These are phyloP conservation scores for Meiosimyza decipiens DNA, from an alignment of 2,888 invertebrate genomes.

Conservation along the genomic window DNA sequence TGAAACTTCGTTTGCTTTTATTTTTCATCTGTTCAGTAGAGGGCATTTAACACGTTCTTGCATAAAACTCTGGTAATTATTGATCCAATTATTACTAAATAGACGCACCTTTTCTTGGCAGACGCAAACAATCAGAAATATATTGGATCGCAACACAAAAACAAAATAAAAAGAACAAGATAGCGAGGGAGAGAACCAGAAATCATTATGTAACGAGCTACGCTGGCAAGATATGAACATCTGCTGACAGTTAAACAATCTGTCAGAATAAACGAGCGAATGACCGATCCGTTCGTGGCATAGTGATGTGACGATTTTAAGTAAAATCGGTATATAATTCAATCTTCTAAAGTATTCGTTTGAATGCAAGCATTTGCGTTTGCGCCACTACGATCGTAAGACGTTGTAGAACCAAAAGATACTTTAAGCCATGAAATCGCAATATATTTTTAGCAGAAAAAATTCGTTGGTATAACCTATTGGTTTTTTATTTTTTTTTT, in stretches of 20 bases:
- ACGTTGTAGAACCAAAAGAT: no score
- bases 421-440: no score
- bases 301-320: not conserved
- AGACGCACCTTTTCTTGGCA: slow-evolving; percentile 42
- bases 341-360: no score
- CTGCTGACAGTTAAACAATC: slow-evolving; percentile 50
- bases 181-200: slow-evolving; percentile 33
- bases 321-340: not conserved
- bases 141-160: slow-evolving; percentile 35
- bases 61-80: slow-evolving; percentile 44
- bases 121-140: slow-evolving; percentile 35
- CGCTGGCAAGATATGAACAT: slow-evolving; percentile 41
- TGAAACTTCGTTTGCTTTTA: not conserved
- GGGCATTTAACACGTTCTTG: slow-evolving; percentile 14
- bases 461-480: no score
- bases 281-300: not conserved
- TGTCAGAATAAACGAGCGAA: slow-evolving; percentile 42
- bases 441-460: no score
- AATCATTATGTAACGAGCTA: slow-evolving; percentile 57
- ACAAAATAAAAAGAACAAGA: slow-evolving; percentile 12
- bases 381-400: no score
- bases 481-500: no score
- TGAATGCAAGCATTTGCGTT: no score
- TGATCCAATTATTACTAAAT: slow-evolving; percentile 53
- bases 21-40: slow-evolving; percentile 8